These are phyloP conservation scores for Digitonthophagus gazella DNA, from an alignment of 2,888 invertebrate species.

Conservation along the genomic window DNA sequence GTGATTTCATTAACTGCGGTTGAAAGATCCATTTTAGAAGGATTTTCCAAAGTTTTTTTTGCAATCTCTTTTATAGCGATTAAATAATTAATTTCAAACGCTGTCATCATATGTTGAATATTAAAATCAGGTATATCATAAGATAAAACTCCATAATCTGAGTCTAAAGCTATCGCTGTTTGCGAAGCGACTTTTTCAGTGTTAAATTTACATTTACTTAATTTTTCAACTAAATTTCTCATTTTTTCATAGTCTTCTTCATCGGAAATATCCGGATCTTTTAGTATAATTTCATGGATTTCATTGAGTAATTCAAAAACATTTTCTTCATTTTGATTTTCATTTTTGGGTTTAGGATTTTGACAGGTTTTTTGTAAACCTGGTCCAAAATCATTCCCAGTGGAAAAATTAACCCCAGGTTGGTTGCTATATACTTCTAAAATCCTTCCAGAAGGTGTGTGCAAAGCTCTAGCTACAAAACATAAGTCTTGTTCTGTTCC, in stretches of 20 bases:
- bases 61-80: not conserved
- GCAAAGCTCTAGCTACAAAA: slow-evolving; percentile 65
- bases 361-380: slow-evolving; percentile 30
- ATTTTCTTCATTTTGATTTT: not conserved
- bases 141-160: not conserved
- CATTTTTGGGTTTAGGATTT: too few relatives aligned
- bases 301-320: slow-evolving; percentile 20
- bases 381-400: slow-evolving; percentile 59
- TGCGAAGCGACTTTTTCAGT: not conserved
- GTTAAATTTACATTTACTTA: slow-evolving; percentile 7
- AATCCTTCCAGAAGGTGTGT: slow-evolving; percentile 69
- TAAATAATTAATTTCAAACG: slow-evolving; percentile 23
- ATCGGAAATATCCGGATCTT: not conserved
- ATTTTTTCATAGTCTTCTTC: slow-evolving; percentile 10
- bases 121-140: slow-evolving; percentile 18
- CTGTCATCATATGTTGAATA: slow-evolving; percentile 5
- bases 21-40: not conserved
- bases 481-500: slow-evolving; percentile 56
- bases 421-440: slow-evolving; percentile 82
- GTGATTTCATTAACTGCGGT: not conserved
- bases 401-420: slow-evolving; percentile 85
- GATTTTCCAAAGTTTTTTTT: not conserved
- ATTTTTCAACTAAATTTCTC: slow-evolving; percentile 11
- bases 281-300: slow-evolving; percentile 16
- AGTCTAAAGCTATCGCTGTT: not conserved